Base-by-base conservation (phyloP, 2,113 vertebrate species). In the Nothoprocta perdicaria region DNA sequence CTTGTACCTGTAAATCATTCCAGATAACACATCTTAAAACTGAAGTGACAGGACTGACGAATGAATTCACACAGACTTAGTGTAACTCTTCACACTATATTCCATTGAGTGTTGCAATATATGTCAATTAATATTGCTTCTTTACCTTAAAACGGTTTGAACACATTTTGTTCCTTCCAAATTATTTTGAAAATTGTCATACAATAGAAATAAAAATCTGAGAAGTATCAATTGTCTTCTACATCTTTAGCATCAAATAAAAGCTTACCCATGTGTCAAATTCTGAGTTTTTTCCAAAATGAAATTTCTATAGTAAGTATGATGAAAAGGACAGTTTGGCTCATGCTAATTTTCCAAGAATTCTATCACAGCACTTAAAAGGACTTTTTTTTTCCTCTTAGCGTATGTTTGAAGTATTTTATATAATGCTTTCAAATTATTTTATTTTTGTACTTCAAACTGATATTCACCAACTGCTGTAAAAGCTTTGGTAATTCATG, bases 111-210 rank as follows among this genome's bases (percentile, higher is more conserved):
- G 94, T 95, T 97, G 84, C 94, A 97, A 97, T 97, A 97, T 97
- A 98, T 97, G 93, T 97, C 97, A 98, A 97, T 98, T 97, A 97
- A 97, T 97, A 97, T 97, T 95, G 94, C 80, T 96, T 96, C 94
- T 96, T 97, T 97, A 96, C 90, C 94, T 96, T 97, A 94, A 92
- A 95, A 96, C 94, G 88, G 35, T 93, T 97, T 97, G 97, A 97
- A 96, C 87, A 97, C 77, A 97, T 97, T 97, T 97, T 80, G 67
- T 89, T 92, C 89, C 61, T 81, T 95, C 78, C 58, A 92, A 95
- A 95, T 94, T 94, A 87, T 92, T 94, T 94, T 88, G 29, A 88
- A 88, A 92, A 90, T 94, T 95, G 87, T 86, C 90, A 86, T 71
- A 80, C 76, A 89, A 90, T 45, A 86, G 68, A 72, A 93, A 96